Evolutionary conservation across 2,797 vertebrate genomes (phyloP).

Genomic region (Sitta carolinensis): DNA sequence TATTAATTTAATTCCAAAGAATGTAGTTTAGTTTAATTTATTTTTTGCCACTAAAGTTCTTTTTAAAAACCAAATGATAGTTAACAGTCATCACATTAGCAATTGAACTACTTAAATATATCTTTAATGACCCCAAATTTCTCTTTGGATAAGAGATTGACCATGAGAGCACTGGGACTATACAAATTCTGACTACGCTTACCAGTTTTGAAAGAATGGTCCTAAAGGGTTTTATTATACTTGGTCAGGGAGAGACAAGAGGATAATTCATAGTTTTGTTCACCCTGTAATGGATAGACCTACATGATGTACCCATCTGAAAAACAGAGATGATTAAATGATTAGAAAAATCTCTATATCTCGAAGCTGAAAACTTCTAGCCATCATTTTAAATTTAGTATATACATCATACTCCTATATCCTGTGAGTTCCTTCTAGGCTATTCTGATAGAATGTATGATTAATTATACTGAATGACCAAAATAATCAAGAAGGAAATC

Average conservation of each 20-base stretch:
- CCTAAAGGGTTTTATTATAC: background rate
- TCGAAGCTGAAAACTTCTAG: background rate
- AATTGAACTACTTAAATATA: slow-evolving; percentile 34
- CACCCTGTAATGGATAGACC: background rate
- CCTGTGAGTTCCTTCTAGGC: background rate
- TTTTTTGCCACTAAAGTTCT: background rate
- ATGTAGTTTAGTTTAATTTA: background rate
- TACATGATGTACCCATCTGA: background rate
- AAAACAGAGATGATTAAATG: background rate
- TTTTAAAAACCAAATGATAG: background rate
- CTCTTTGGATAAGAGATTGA: background rate
- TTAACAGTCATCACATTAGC: slow-evolving; percentile 19
- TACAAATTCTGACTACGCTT: background rate
- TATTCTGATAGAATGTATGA: background rate
- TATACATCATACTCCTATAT: background rate
- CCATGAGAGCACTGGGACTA: background rate
- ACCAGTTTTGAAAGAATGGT: background rate
- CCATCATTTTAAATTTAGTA: background rate
- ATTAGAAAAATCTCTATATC: background rate
- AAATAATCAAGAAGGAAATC: background rate
- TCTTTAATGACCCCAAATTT: background rate
- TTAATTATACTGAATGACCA: background rate
- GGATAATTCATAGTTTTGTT: background rate
- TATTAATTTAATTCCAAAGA: slow-evolving; percentile 41
- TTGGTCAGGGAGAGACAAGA: background rate